Base-by-base conservation (phyloP, 2,888 invertebrate genomes). In the Thyatira batis region DNA sequence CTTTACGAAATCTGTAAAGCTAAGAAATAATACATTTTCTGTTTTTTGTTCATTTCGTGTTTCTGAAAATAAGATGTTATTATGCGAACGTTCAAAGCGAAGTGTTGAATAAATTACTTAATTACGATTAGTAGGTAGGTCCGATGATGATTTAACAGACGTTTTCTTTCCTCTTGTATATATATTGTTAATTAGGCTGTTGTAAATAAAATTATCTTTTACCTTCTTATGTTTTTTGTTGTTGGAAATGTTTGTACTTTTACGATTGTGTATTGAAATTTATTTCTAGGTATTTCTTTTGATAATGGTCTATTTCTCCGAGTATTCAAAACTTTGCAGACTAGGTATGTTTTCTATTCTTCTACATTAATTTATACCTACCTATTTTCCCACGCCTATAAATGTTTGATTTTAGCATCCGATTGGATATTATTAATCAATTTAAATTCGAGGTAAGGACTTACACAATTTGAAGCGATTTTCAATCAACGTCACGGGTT, bases 401-500 rank as follows among this genome's bases (percentile, higher is more conserved):
- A 39, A 39, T 39, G 17, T 39, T 39, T 17, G n/a, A 39, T 39
- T 39, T 17, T 17, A 39, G 13, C 39, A 17, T 39, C 17, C 13
- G 17, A 39, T 17, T 33, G 3, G n/a, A 33, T 39, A 13, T 11
- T 33, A 33, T 33, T 33, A 13, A 33, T 13, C 33, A 5, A 13
- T 33, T 33, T 5, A 33, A 23, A 23, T 23, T 23, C n/a, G n/a
- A 6, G 6, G 23, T 23, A 4, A 4, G 30, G n/a, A 13, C 33
- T 33, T 33, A 30, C 4, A 30, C 30, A 39, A 52, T 58, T 58
- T 25, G 10, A 46, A 45, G 50, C 51, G 67, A 60, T 61, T 61
- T 63, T 61, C 56, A 54, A 64, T 69, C 61, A 63, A 21, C 48
- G 17, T 58, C 39, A 49, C 61, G 67, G 59, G 63, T 62, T 68